Base-by-base conservation (phyloP, 64 coral and sea anemone genomes). In the Orbicella faveolata region DNA sequence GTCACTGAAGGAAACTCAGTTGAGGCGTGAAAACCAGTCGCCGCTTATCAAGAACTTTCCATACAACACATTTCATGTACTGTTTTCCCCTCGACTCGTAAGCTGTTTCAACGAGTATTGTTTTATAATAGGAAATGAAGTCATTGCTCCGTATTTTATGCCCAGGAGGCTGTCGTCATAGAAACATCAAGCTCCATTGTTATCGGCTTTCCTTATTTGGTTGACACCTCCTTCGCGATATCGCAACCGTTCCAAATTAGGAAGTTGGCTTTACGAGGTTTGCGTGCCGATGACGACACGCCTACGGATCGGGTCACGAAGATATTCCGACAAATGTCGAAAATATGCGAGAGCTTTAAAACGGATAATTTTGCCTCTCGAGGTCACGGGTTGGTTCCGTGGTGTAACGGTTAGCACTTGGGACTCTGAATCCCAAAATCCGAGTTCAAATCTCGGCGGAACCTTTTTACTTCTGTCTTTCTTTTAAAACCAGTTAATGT, bases 341-440 rank as follows among this genome's bases (percentile, higher is more conserved):
- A 91, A 79, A 69, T 63, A 63, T n/a, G 23, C 77, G 61, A 80
- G 4, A 23, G 15, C 4, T 25, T 36, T 18, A 23, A 51, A 6
- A 37, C 13, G 36, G 62, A 20, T 12, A 74, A 53, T 53, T 90
- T 35, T 5, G 17, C 72, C 12, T 2, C 0, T 0, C 0, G 0
- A 0, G 0, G 4, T 10, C 14, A 18, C 37, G 72, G 21, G 9
- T 4, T 35, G 94, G 96, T 95, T 91, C 89, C 59, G 90, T 99
- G 90, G 91, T 99, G 97, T 93, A 93, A 98, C 88, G 93, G 88
- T 95, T 91, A 93, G 96, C 93, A 98, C 96, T 90, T 95, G 90
- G 89, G 96, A 98, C 93, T 98, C 96, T 93, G 96, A 95, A 98
- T 98, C 96, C 87, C 89, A 98, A 86, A 89, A 98, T 98, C 96